These are phyloP conservation scores for Rattus rattus DNA, from an alignment of 2,113 vertebrate genomes.

Conservation along the genomic window DNA sequence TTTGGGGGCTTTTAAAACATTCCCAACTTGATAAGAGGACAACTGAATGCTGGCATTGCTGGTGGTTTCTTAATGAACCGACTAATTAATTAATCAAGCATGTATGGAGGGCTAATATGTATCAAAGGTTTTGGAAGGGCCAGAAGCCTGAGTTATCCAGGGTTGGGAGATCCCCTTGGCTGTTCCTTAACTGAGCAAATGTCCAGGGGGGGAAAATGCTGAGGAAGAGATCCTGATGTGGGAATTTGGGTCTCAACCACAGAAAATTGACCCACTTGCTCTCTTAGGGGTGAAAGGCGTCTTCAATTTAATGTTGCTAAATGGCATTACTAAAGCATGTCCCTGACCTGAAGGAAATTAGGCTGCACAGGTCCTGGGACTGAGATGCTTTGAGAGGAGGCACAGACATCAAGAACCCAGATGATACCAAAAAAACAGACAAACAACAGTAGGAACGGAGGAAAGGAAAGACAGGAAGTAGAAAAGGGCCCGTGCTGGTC, in stretches of 20 bases:
- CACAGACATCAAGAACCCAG: not conserved
- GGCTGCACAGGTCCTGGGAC: too few relatives aligned
- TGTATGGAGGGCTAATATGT: not conserved
- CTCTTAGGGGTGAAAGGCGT: too few relatives aligned
- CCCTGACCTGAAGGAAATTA: too few relatives aligned
- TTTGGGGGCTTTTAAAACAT: not conserved
- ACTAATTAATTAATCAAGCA: not conserved
- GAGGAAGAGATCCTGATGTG: not conserved
- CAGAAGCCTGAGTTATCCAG: not conserved
- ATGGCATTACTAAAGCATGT: too few relatives aligned
- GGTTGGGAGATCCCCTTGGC: not conserved
- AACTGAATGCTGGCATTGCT: not conserved
- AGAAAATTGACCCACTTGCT: too few relatives aligned
- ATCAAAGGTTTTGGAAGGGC: not conserved
- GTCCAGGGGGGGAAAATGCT: not conserved
- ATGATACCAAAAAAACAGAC: not conserved
- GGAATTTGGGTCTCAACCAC: not conserved
- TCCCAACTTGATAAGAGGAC: not conserved
- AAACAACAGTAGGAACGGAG: not conserved
- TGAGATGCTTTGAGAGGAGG: too few relatives aligned
- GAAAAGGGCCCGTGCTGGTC: not conserved
- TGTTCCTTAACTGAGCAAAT: not conserved
- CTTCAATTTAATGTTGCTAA: conserved; percentile 26
- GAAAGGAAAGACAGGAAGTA: not conserved
- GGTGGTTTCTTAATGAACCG: not conserved